Base-by-base conservation (phyloP, 2,113 vertebrate genomes). In the Neomonachus schauinslandi region DNA sequence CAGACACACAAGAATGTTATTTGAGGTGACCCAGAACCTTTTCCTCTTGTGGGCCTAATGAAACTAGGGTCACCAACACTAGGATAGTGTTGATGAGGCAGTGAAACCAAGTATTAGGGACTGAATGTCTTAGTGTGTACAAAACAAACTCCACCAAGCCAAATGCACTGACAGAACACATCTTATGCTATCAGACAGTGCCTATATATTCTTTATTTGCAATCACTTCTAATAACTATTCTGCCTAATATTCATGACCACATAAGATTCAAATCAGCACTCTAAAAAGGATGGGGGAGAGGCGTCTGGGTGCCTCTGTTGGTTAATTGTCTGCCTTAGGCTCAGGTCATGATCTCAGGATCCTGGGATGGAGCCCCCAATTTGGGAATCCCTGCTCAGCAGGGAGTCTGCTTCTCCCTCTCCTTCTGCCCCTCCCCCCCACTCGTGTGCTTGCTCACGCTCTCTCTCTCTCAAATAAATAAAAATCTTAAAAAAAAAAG, bases 31-130 rank as follows among this genome's bases (percentile, higher is more conserved):
- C 13, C 22, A 86, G 81, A 90, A 69, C 28, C 28, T 65, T 36
- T 96, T 31, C 4, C 28, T 93, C 82, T 92, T 86, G 14, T 22
- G 7, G 16, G 57, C 42, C 49, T 89, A 96, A 91, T 69, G 49
- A 63, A 91, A 89, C 42, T 71, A 85, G 31, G 36, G 10, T 94
- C 46, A 93, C 39, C 39, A 94, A 80, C 46, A 86, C 76, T 13
- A 89, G 72, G 21, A 96, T 39, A 87, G 67, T 65, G 46, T 21
- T 86, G 10, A 89, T 16, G 18, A 97, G 49, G 21, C 26, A 89
- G 86, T 57, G 76, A 89, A 97, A 88, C 14, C 79, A 85, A 95
- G 46, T 51, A 77, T 53, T 82, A 95, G 53, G 57, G 53, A 49
- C 1, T 22, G 36, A 87, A 55, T 89, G 39, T 71, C n/a, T 96